A percentile compares a stretch with the other conserved stretches of the same genome.
These are phyloP conservation scores for Tichodroma muraria DNA, from an alignment of 2,113 vertebrate species.

Conservation along the genomic window DNA sequence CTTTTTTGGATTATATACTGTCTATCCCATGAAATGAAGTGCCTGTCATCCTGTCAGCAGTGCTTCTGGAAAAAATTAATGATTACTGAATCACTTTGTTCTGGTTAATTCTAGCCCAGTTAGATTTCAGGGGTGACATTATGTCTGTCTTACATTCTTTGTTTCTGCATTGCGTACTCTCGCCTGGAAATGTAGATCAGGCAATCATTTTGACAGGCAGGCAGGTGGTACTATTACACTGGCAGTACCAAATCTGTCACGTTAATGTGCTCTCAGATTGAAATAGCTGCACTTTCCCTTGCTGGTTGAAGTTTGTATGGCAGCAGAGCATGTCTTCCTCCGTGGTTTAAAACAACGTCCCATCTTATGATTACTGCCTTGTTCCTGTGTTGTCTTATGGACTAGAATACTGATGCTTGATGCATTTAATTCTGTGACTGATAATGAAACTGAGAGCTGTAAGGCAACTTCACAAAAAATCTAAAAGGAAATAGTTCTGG, in stretches of 20 bases:
- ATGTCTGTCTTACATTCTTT: constrained; percentile 15
- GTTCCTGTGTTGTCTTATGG: background rate
- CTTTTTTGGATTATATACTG: background rate
- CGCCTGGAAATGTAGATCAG: background rate
- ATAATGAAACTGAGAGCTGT: background rate
- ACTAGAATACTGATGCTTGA: background rate
- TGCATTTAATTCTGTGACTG: background rate
- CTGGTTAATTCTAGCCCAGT: constrained; percentile 8
- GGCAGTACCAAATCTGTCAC: background rate
- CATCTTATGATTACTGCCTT: background rate
- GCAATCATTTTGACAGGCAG: constrained; percentile 28
- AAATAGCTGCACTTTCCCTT: background rate
- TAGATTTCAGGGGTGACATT: background rate
- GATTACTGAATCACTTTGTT: constrained; percentile 6
- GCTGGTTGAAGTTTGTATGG: background rate
- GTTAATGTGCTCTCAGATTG: background rate
- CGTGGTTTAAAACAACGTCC: background rate
- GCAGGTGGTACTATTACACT: constrained; percentile 18
- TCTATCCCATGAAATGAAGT: background rate
- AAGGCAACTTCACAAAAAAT: background rate
- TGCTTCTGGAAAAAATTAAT: background rate
- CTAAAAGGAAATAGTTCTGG: background rate
- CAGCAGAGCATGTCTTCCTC: background rate
- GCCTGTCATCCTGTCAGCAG: constrained; percentile 31
- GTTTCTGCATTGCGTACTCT: background rate